These are phyloP conservation scores for Etheostoma spectabile DNA, from an alignment of 2,113 vertebrate species.

Conservation along the genomic window DNA sequence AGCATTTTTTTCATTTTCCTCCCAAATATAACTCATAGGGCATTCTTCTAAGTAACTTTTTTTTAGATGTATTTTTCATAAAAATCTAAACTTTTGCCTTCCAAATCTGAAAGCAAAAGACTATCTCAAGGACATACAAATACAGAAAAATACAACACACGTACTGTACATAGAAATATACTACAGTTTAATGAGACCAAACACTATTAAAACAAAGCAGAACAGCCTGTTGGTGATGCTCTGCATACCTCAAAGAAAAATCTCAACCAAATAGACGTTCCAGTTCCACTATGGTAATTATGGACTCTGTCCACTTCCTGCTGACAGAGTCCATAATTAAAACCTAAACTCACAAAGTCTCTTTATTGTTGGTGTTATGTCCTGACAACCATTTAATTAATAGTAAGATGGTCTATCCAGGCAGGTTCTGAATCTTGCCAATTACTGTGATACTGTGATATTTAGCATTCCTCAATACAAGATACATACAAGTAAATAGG, in stretches of 20 bases:
- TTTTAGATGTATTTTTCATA: neutral
- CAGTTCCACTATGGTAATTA: conserved; percentile 9
- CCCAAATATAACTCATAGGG: neutral
- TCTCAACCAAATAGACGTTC: conserved; percentile 22
- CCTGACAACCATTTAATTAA: neutral
- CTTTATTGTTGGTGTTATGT: neutral
- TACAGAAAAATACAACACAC: neutral
- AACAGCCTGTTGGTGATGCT: neutral
- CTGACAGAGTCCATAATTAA: conserved; percentile 32
- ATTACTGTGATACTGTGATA: conserved; percentile 12
- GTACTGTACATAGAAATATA: too few relatives aligned
- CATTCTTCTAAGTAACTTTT: neutral
- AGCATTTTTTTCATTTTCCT: conserved; percentile 25
- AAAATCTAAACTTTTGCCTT: neutral
- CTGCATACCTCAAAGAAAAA: conserved; percentile 12
- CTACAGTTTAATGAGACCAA: neutral
- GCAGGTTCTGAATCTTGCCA: conserved; percentile 24
- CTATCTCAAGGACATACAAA: neutral
- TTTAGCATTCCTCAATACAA: conserved; percentile 32
- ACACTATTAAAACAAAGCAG: neutral
- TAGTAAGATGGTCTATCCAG: neutral
- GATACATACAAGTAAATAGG: conserved; percentile 31
- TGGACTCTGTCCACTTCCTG: conserved; percentile 1
- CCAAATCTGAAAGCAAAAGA: neutral
- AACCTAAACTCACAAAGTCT: conserved; percentile 15